Percentiles rank a stretch among this genome's conserved stretches.
Conservation (phyloP, 2,797 vertebrate genomes). For the Lepilemur septentrionalis region DNA sequence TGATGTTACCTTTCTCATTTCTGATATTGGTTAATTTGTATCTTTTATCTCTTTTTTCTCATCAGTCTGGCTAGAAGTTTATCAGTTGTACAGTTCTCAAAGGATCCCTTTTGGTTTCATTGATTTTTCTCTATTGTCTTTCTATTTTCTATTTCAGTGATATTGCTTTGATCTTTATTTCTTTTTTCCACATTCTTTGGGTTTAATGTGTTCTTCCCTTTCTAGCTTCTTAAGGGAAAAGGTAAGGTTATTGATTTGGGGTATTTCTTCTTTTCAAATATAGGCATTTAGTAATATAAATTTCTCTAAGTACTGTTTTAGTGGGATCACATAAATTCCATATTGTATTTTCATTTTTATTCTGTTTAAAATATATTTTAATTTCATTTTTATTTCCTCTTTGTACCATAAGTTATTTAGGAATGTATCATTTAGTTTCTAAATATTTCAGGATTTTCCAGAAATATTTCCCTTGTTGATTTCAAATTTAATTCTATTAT, state of each 20-base stretch:
- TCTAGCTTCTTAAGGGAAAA: no score
- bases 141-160: not conserved
- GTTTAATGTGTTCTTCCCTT: not conserved
- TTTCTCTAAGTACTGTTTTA: not conserved
- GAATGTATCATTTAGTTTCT: not conserved
- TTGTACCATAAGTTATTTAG: not conserved
- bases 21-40: not conserved
- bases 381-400: not conserved
- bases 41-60: not conserved
- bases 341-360: not conserved
- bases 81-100: not conserved
- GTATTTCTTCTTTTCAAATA: not conserved
- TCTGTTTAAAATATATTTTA: not conserved
- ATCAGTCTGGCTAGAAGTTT: not conserved
- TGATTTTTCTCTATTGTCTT: not conserved
- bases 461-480: not conserved
- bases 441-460: not conserved
- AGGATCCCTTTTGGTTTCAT: not conserved
- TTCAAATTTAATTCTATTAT: constrained; percentile 37
- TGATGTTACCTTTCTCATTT: not conserved
- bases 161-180: constrained; percentile 10
- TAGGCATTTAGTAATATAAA: not conserved
- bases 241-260: no score
- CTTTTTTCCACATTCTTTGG: not conserved
- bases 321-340: not conserved